phyloP scores from a whole-genome alignment of 2,797 vertebrate genomes.

The Sebastes dallii region DNA sequence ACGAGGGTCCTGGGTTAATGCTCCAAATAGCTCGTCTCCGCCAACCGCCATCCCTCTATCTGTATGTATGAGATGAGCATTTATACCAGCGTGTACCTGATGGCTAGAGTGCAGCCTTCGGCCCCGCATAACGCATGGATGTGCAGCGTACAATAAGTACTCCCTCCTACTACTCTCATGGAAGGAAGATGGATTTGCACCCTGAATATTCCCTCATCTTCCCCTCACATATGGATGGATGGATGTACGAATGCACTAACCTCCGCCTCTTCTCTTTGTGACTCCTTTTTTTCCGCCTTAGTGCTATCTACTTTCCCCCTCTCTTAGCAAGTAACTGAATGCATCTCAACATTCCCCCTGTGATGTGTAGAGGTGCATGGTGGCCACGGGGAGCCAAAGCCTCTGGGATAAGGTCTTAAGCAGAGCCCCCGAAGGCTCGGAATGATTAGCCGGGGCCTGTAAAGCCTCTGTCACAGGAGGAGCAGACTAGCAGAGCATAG shows the following conservation, averaged over 20 bases:
- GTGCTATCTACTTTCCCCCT: slow-evolving; percentile 9
- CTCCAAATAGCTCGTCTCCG: slow-evolving; percentile 52
- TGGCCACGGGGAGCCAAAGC: slow-evolving; percentile 57
- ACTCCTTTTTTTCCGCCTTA: slow-evolving; percentile 28
- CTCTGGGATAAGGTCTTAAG: slow-evolving; percentile 60
- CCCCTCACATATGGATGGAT: slow-evolving; percentile 47
- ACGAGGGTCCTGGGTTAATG: slow-evolving; percentile 56
- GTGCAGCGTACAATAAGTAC: slow-evolving; percentile 51
- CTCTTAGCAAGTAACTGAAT: slow-evolving; percentile 27
- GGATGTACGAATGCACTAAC: slow-evolving; percentile 18
- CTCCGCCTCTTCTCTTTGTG: slow-evolving; percentile 32
- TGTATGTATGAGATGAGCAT: slow-evolving; percentile 47
- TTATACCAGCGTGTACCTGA: slow-evolving; percentile 54
- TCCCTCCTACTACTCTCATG: slow-evolving; percentile 23
- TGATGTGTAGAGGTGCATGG: slow-evolving; percentile 47
- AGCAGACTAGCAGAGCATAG: slow-evolving; percentile 52
- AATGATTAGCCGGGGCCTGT: slow-evolving; percentile 57
- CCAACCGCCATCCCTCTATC: slow-evolving; percentile 48
- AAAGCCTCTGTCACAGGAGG: slow-evolving; percentile 68
- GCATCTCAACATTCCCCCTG: slow-evolving; percentile 34
- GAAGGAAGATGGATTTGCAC: slow-evolving; percentile 54
- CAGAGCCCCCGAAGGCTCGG: slow-evolving; percentile 51
- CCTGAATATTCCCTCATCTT: slow-evolving; percentile 46
- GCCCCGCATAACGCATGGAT: slow-evolving; percentile 44
- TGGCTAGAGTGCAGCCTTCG: slow-evolving; percentile 54